These are phyloP conservation scores for Scaeva pyrastri DNA, from an alignment of 2,888 invertebrate species.

Conservation along the genomic window DNA sequence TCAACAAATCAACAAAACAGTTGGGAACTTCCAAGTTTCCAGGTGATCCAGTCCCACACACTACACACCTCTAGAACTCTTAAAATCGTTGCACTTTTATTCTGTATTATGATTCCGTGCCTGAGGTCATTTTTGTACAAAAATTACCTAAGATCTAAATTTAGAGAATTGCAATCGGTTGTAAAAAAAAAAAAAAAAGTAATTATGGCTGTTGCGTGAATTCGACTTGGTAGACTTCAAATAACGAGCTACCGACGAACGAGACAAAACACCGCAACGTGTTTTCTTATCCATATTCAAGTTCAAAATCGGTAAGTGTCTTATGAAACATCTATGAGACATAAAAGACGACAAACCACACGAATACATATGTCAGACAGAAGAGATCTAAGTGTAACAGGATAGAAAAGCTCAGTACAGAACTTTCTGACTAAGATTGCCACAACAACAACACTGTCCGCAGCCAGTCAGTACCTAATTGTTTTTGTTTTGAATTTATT, in stretches of 20 bases:
- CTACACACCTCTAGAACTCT: not conserved
- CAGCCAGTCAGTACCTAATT: not conserved
- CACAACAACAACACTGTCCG: not conserved
- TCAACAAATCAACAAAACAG: not conserved
- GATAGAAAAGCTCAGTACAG: constrained; percentile 4
- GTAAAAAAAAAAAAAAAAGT: not conserved
- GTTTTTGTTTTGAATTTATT: constrained; percentile 1
- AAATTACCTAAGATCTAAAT: constrained; percentile 71
- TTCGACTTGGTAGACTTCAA: constrained; percentile 17
- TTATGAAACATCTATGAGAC: constrained; percentile 25
- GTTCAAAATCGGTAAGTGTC: constrained; percentile 15
- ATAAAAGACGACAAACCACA: constrained; percentile 26
- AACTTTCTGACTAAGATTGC: not conserved
- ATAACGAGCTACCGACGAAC: not conserved
- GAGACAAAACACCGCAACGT: not conserved
- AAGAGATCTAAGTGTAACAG: not conserved
- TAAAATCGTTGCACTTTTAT: constrained; percentile 4
- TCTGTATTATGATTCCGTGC: not conserved
- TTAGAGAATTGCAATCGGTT: constrained; percentile 58
- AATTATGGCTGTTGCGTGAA: constrained; percentile 43
- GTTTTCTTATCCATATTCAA: constrained; percentile 57
- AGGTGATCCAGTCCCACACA: constrained; percentile 32
- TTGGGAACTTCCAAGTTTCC: constrained; percentile 56
- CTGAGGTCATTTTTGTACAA: constrained; percentile 40
- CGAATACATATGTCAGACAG: constrained; percentile 33